A percentile compares a stretch with the other conserved stretches of the same genome.
Conservation (phyloP, 1,140 invertebrate genomes). For the Drosophila busckii region DNA sequence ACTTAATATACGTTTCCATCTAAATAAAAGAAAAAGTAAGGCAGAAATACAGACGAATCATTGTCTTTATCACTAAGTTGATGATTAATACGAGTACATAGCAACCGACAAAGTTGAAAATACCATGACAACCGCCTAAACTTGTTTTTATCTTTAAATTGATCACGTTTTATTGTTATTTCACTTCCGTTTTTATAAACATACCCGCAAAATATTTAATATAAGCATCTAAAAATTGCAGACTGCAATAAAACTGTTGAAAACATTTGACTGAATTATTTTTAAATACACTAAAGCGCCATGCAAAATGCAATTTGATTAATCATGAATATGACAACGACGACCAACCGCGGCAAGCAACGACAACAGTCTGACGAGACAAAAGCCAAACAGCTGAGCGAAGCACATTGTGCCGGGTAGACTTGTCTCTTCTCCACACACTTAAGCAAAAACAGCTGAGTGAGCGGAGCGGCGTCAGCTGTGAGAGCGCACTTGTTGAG, state of each 20-base stretch:
- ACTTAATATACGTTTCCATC: background rate
- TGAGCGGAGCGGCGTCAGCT: background rate
- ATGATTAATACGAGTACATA: conserved; percentile 37
- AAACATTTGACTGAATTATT: conserved; percentile 18
- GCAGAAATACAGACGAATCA: background rate
- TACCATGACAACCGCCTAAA: background rate
- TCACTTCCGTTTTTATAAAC: conserved; percentile 1
- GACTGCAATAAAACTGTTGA: background rate
- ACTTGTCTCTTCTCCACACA: conserved; percentile 1
- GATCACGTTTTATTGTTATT: background rate
- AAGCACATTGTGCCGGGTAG: conserved; percentile 23
- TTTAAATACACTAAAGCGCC: conserved; percentile 14
- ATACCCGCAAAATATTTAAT: background rate
- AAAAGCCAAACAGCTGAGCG: conserved; percentile 30
- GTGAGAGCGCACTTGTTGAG: conserved; percentile 25
- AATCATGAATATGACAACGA: background rate
- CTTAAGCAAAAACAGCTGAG: background rate
- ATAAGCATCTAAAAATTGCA: background rate
- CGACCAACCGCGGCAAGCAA: conserved; percentile 28
- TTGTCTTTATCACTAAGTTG: conserved; percentile 10
- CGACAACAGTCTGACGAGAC: conserved; percentile 44
- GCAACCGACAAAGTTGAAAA: conserved; percentile 9
- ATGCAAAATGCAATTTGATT: background rate
- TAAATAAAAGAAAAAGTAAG: background rate
- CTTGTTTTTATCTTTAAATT: background rate